Conservation (phyloP, 1,140 invertebrate species). For the Scaptomyza hsui region DNA sequence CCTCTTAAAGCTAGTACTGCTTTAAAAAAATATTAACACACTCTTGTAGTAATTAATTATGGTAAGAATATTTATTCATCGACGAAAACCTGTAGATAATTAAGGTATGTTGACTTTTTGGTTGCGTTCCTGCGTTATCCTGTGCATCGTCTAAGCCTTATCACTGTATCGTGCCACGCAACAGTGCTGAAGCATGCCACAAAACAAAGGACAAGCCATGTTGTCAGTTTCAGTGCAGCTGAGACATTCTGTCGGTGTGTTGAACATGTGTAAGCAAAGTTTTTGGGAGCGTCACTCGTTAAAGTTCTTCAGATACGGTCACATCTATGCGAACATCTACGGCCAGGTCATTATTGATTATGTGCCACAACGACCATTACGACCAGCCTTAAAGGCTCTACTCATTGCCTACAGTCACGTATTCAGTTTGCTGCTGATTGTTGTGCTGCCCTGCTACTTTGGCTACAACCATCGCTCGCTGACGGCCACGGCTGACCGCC, state of each 20-base stretch:
- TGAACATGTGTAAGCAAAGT: conserved; percentile 34
- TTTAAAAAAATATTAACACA: no score
- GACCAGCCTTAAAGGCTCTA: conserved; percentile 21
- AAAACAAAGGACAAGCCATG: neutral
- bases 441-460: conserved; percentile 67
- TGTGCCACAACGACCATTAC: conserved; percentile 54
- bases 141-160: neutral
- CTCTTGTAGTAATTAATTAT: no score
- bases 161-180: conserved; percentile 9
- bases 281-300: conserved; percentile 76
- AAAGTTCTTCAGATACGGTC: conserved; percentile 71
- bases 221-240: neutral
- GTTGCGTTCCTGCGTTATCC: neutral
- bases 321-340: conserved; percentile 70
- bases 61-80: no score
- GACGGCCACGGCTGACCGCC: conserved; percentile 46
- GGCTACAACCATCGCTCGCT: conserved; percentile 51
- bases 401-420: conserved; percentile 60
- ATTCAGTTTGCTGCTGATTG: conserved; percentile 59
- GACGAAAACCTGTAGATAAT: no score
- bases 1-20: no score
- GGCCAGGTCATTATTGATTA: conserved; percentile 77
- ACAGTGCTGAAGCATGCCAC: neutral
- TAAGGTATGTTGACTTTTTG: no score
- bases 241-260: neutral